Evolutionary conservation across 2,113 vertebrate species (phyloP).

Genomic region (Podarcis cretensis): DNA sequence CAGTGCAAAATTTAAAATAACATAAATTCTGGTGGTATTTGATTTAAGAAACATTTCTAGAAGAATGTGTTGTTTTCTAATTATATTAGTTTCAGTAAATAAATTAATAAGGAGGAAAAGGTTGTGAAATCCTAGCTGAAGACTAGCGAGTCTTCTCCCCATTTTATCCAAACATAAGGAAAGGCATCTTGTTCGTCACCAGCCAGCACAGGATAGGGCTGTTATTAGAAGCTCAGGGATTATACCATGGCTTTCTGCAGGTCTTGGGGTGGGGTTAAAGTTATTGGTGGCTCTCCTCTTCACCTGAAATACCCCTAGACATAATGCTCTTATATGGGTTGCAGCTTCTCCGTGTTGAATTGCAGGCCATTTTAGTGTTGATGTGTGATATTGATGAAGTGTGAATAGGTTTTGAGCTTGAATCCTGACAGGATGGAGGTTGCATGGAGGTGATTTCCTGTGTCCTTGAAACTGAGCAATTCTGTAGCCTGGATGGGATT

Average conservation of each 20-base stretch:
- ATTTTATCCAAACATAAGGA: not conserved
- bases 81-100: not conserved
- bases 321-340: not conserved
- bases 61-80: not conserved
- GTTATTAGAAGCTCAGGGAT: not conserved
- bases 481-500: too few relatives aligned
- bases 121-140: too few relatives aligned
- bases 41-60: not conserved
- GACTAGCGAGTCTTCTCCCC: not conserved
- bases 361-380: not conserved
- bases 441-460: too few relatives aligned
- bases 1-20: too few relatives aligned
- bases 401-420: too few relatives aligned
- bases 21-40: conserved; percentile 1
- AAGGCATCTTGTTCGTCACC: not conserved
- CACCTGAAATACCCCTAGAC: not conserved
- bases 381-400: not conserved
- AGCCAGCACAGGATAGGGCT: not conserved
- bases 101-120: too few relatives aligned
- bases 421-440: too few relatives aligned
- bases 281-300: not conserved
- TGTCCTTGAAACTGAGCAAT: too few relatives aligned
- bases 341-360: not conserved
- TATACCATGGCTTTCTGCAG: not conserved
- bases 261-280: not conserved